Evolutionary conservation across 1,140 invertebrate genomes (phyloP).

Genomic region (Saccostrea echinata): DNA sequence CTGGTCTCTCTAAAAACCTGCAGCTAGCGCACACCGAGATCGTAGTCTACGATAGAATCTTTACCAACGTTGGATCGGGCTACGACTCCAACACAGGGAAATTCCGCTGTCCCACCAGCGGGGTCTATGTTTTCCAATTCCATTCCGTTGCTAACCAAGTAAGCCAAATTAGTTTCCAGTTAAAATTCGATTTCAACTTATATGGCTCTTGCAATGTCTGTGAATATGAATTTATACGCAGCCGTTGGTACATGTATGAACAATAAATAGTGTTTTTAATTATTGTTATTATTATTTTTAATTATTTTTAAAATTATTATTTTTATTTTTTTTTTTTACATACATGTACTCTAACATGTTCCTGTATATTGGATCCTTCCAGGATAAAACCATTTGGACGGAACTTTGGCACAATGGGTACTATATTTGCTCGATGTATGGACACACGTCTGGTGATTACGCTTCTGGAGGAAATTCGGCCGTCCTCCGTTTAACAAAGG

Average conservation of each 20-base stretch:
- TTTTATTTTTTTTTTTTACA: no score
- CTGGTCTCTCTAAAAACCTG: slow-evolving; percentile 44
- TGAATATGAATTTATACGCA: no score
- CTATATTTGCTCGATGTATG: slow-evolving; percentile 59
- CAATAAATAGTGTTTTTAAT: no score
- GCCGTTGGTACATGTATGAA: no score
- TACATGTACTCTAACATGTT: not conserved
- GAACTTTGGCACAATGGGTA: slow-evolving; percentile 60
- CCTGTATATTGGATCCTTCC: not conserved
- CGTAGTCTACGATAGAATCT: slow-evolving; percentile 56
- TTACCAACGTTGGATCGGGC: slow-evolving; percentile 56
- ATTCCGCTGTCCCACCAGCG: slow-evolving; percentile 57
- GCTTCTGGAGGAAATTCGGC: slow-evolving; percentile 61
- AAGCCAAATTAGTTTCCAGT: not conserved
- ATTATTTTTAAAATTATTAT: no score
- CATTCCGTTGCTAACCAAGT: slow-evolving; percentile 56
- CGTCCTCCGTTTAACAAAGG: slow-evolving; percentile 56
- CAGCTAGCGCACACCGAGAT: slow-evolving; percentile 44
- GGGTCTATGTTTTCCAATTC: slow-evolving; percentile 58
- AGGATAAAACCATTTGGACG: slow-evolving; percentile 57
- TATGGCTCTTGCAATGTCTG: no score
- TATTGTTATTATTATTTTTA: no score
- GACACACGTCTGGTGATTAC: slow-evolving; percentile 55
- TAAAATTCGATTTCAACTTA: no score
- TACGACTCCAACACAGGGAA: slow-evolving; percentile 53